Conservation (phyloP, 2,113 vertebrate genomes). For the Melanotaenia duboulayi region DNA sequence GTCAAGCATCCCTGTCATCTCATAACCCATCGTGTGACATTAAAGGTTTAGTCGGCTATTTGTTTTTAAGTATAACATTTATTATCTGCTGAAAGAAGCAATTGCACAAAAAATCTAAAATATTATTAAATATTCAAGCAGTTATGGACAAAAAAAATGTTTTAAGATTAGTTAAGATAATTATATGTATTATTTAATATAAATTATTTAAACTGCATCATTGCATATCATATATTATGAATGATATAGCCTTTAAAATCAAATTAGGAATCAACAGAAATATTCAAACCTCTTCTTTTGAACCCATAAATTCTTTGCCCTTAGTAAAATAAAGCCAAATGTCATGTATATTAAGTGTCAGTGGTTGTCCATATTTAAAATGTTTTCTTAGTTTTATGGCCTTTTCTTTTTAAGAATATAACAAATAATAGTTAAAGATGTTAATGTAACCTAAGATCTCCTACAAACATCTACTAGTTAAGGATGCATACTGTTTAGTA, state of each 20-base stretch:
- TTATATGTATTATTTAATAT: neutral
- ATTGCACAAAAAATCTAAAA: neutral
- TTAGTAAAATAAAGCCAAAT: constrained; percentile 47
- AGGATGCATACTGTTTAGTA: neutral
- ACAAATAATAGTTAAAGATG: neutral
- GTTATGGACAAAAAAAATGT: neutral
- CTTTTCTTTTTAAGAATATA: no score
- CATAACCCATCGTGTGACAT: constrained; percentile 46
- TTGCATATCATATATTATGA: neutral
- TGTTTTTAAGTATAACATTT: constrained; percentile 21
- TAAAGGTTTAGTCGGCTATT: constrained; percentile 21
- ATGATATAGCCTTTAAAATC: neutral
- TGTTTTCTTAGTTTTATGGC: neutral
- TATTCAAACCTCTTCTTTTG: constrained; percentile 22
- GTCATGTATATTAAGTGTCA: constrained; percentile 46
- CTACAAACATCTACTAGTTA: neutral
- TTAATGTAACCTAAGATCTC: neutral
- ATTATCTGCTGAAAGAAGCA: neutral
- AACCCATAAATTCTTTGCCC: constrained; percentile 13
- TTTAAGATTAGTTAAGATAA: neutral
- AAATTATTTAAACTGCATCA: neutral
- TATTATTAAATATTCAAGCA: neutral
- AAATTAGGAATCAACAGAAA: neutral
- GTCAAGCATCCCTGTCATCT: constrained; percentile 65
- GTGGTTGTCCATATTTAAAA: constrained; percentile 25